These are phyloP conservation scores for Micrasema longulum DNA, from an alignment of 1,140 invertebrate species.

Conservation along the genomic window DNA sequence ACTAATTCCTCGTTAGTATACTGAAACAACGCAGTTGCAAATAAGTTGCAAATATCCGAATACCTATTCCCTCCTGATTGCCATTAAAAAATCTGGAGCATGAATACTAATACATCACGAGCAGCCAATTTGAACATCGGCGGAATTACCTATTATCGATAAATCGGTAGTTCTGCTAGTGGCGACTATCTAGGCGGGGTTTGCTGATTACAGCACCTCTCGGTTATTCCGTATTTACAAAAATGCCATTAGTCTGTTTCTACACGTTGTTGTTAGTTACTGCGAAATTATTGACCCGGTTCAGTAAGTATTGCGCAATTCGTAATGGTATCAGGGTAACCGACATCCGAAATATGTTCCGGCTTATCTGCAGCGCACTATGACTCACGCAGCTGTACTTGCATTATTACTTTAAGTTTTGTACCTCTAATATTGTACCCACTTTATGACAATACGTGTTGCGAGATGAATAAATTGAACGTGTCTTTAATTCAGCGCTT, in stretches of 20 bases:
- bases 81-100: conserved; percentile 39
- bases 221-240: conserved; percentile 45
- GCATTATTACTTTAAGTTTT: background rate
- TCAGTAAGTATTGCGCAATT: conserved; percentile 33
- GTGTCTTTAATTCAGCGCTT: conserved; percentile 18
- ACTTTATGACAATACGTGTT: conserved; percentile 18
- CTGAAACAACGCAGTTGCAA: conserved; percentile 4
- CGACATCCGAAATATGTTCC: conserved; percentile 39
- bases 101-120: conserved; percentile 47
- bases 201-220: conserved; percentile 39
- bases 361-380: conserved; percentile 23
- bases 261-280: conserved; percentile 27
- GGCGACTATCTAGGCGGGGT: conserved; percentile 31
- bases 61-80: conserved; percentile 19
- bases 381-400: background rate
- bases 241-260: conserved; percentile 43
- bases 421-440: conserved; percentile 17
- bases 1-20: conserved; percentile 6
- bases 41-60: conserved; percentile 17
- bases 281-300: conserved; percentile 45
- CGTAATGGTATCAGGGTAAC: conserved; percentile 26
- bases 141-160: conserved; percentile 8
- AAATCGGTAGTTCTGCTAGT: background rate
- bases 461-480: conserved; percentile 7
- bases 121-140: conserved; percentile 34